Percentiles rank a stretch among this genome's conserved stretches.
Evolutionary conservation across 1,140 invertebrate species (phyloP).

Genomic region (Apis cerana): DNA sequence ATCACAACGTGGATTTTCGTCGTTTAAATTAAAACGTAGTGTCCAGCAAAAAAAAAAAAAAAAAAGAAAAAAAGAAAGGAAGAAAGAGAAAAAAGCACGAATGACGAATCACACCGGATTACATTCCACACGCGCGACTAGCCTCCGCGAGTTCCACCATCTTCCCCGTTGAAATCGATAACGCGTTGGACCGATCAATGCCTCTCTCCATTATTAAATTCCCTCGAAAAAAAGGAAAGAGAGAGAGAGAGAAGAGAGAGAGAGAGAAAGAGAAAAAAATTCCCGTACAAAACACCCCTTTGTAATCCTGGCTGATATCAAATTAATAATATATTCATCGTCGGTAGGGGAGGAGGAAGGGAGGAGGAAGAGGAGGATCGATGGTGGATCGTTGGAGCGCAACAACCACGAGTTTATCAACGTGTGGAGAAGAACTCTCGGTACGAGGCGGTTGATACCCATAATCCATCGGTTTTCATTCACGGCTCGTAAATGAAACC

Average conservation of each 20-base stretch:
- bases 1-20: not conserved
- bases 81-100: not conserved
- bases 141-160: not conserved
- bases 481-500: not conserved
- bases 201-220: not conserved
- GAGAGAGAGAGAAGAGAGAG: not conserved
- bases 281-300: not conserved
- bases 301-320: not conserved
- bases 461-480: constrained; percentile 21
- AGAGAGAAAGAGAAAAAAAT: not conserved
- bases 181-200: not conserved
- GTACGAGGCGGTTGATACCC: not conserved
- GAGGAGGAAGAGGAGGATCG: too few relatives aligned
- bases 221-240: not conserved
- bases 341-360: not conserved
- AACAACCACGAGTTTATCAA: constrained; percentile 13
- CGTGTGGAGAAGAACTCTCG: not conserved
- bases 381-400: not conserved
- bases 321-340: constrained; percentile 32
- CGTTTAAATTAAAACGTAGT: constrained; percentile 21
- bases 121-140: constrained; percentile 5
- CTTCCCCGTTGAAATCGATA: constrained; percentile 19
- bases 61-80: too few relatives aligned
- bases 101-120: constrained; percentile 36
- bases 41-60: too few relatives aligned